These are phyloP conservation scores for Aegypius monachus DNA, from an alignment of 2,113 vertebrate genomes.

Conservation along the genomic window DNA sequence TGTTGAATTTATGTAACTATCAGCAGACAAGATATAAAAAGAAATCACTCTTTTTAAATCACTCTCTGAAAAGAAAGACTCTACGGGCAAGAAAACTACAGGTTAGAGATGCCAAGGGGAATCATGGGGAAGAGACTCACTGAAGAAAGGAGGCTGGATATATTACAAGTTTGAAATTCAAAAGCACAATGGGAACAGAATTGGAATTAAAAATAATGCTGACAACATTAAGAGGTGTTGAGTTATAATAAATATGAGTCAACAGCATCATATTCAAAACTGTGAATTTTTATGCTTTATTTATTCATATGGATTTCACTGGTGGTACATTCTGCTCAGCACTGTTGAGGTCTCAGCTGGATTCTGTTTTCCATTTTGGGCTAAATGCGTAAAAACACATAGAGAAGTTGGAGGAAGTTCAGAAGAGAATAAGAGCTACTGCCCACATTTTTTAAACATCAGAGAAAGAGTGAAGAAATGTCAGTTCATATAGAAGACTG, in stretches of 20 bases:
- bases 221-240: background rate
- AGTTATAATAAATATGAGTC: background rate
- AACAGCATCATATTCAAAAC: background rate
- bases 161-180: background rate
- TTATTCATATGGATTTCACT: background rate
- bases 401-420: background rate
- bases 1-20: slow-evolving; percentile 26
- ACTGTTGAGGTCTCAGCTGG: background rate
- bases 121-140: background rate
- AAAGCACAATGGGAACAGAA: background rate
- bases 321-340: background rate
- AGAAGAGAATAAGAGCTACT: background rate
- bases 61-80: background rate
- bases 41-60: background rate
- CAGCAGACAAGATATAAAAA: slow-evolving; percentile 48
- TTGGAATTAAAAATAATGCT: background rate
- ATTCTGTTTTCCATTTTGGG: background rate
- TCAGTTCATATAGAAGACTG: background rate
- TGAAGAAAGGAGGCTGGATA: background rate
- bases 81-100: background rate
- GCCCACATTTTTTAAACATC: background rate
- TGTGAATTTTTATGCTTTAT: background rate
- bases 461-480: background rate
- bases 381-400: background rate
- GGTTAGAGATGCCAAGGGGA: background rate